Conservation (phyloP, 2,113 vertebrate genomes). For the Eurystomus gularis region DNA sequence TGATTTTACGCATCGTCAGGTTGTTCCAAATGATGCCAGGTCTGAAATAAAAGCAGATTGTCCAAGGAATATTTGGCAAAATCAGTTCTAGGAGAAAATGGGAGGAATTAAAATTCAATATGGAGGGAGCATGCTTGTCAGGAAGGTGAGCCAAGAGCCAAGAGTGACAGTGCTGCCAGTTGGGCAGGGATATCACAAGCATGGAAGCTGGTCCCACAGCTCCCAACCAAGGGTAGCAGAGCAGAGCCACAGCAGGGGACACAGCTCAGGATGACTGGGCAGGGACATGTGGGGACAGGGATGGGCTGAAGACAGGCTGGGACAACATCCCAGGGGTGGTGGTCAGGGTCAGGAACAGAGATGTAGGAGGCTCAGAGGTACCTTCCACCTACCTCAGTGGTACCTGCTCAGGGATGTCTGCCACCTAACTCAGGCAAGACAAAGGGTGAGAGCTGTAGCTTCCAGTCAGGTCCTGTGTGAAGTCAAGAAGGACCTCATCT, state of each 20-base stretch:
- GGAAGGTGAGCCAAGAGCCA: rapidly evolving
- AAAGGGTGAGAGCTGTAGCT: neutral
- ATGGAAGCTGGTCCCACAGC: neutral
- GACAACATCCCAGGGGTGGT: neutral
- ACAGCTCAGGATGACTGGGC: neutral
- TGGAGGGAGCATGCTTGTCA: rapidly evolving
- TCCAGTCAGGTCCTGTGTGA: neutral
- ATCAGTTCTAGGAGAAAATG: neutral
- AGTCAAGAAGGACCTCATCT: neutral
- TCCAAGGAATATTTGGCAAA: neutral
- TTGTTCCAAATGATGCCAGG: neutral
- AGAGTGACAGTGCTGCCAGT: rapidly evolving
- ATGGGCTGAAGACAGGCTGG: neutral
- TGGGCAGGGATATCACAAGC: neutral
- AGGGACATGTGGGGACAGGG: rapidly evolving
- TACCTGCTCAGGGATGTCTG: neutral
- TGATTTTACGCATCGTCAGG: neutral
- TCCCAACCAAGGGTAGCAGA: neutral
- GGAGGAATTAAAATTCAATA: neutral
- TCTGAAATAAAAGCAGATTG: neutral
- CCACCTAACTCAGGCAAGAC: neutral
- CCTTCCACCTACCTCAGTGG: no score
- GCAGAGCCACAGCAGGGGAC: neutral
- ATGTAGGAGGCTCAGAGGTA: neutral
- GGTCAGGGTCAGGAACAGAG: neutral